These are phyloP conservation scores for Zosterops borbonicus DNA, from an alignment of 2,113 vertebrate species.

Conservation along the genomic window DNA sequence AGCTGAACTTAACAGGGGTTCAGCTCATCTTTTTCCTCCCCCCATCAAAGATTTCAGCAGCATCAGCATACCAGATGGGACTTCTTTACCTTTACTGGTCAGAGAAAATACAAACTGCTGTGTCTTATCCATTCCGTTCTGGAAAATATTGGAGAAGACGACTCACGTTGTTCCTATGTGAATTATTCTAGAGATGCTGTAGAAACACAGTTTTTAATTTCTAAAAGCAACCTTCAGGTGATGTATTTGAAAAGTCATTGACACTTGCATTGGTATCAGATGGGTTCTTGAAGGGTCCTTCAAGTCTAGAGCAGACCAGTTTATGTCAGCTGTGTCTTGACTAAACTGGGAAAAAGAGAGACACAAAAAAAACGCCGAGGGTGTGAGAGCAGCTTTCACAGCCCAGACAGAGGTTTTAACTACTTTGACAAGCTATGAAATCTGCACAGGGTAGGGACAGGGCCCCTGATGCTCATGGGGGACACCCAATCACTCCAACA, in stretches of 20 bases:
- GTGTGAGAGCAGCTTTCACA: neutral
- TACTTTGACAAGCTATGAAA: neutral
- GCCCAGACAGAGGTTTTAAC: neutral
- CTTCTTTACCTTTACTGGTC: neutral
- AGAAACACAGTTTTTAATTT: neutral
- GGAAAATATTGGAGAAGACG: neutral
- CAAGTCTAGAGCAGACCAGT: neutral
- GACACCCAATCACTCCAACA: neutral
- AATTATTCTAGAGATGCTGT: neutral
- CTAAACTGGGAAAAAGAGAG: neutral
- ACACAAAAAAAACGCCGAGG: accelerated
- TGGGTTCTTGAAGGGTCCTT: neutral
- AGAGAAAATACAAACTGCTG: neutral
- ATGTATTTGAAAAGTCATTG: neutral
- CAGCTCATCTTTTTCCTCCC: neutral
- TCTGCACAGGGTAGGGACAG: accelerated
- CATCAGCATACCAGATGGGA: neutral
- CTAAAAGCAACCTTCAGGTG: neutral
- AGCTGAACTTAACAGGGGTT: neutral
- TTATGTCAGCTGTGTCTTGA: neutral
- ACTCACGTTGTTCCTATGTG: neutral
- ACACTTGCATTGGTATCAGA: neutral
- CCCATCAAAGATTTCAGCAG: neutral
- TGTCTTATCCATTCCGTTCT: neutral
- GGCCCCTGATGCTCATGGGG: neutral